Percentiles rank a stretch among this genome's conserved stretches.
Conservation (phyloP, 37 sponge, comb jelly and placozoan genomes). For the Petrosia ficiformis region DNA sequence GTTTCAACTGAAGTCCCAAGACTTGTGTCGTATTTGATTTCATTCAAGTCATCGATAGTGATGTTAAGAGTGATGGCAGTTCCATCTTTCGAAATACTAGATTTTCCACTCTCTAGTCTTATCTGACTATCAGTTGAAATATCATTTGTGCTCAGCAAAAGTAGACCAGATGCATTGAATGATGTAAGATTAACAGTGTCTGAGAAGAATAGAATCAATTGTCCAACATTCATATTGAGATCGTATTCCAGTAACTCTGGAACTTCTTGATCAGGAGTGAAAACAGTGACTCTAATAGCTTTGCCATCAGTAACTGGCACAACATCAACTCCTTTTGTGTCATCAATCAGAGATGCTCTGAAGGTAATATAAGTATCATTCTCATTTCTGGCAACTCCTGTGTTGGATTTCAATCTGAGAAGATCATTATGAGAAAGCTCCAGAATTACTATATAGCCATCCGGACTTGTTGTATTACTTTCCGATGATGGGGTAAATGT, state of each 20-base stretch:
- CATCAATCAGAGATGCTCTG: constrained; percentile 76
- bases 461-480: constrained; percentile 66
- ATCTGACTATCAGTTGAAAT: constrained; percentile 2
- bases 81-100: constrained; percentile 46
- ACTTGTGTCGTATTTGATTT: constrained; percentile 67
- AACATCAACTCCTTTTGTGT: constrained; percentile 71
- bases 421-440: constrained; percentile 80
- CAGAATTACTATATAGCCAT: constrained; percentile 77
- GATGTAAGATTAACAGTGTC: constrained; percentile 87
- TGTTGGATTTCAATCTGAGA: constrained; percentile 70
- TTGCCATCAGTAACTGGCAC: constrained; percentile 88
- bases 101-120: constrained; percentile 32
- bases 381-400: constrained; percentile 59
- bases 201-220: constrained; percentile 67
- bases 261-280: constrained; percentile 65
- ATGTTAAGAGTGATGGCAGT: constrained; percentile 44
- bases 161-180: constrained; percentile 51
- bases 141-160: constrained; percentile 13
- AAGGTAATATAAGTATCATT: constrained; percentile 82
- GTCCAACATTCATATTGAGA: constrained; percentile 68
- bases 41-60: constrained; percentile 69
- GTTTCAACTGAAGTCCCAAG: constrained; percentile 36
- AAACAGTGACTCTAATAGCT: constrained; percentile 44
- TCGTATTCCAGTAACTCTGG: constrained; percentile 70
- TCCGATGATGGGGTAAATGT: constrained; percentile 54